These are phyloP conservation scores for Stenurella melanura DNA, from an alignment of 2,888 invertebrate genomes.

Conservation along the genomic window DNA sequence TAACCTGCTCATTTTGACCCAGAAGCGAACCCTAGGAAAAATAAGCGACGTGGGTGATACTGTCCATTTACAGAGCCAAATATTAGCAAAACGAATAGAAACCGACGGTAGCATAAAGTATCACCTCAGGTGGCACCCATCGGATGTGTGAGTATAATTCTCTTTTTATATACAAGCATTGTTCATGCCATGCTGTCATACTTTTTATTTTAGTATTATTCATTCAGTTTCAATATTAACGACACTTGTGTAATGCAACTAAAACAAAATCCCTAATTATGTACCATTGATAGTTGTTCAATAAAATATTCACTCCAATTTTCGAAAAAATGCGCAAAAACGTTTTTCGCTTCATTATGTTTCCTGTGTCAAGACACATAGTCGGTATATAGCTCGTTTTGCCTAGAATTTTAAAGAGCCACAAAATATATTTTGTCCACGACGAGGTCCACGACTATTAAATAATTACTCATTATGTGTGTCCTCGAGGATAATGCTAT, in stretches of 20 bases:
- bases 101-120: slow-evolving; percentile 81
- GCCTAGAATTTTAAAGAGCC: too few relatives aligned
- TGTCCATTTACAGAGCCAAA: slow-evolving; percentile 83
- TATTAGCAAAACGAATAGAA: slow-evolving; percentile 81
- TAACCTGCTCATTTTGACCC: slow-evolving; percentile 80
- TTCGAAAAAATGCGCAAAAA: too few relatives aligned
- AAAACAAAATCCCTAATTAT: not conserved
- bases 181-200: not conserved
- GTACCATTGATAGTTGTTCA: too few relatives aligned
- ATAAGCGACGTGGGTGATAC: slow-evolving; percentile 79
- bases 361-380: too few relatives aligned
- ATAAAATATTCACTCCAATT: too few relatives aligned
- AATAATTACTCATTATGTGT: too few relatives aligned
- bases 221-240: not conserved
- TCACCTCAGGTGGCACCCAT: slow-evolving; percentile 86
- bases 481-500: too few relatives aligned
- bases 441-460: too few relatives aligned
- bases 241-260: not conserved
- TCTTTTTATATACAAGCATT: not conserved
- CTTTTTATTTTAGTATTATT: slow-evolving; percentile 6
- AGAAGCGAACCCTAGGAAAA: slow-evolving; percentile 78
- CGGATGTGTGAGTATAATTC: slow-evolving; percentile 84
- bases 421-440: too few relatives aligned
- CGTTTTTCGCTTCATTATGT: too few relatives aligned
- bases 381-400: too few relatives aligned